Conservation (phyloP, 2,113 vertebrate genomes). For the Hipposideros armiger region DNA sequence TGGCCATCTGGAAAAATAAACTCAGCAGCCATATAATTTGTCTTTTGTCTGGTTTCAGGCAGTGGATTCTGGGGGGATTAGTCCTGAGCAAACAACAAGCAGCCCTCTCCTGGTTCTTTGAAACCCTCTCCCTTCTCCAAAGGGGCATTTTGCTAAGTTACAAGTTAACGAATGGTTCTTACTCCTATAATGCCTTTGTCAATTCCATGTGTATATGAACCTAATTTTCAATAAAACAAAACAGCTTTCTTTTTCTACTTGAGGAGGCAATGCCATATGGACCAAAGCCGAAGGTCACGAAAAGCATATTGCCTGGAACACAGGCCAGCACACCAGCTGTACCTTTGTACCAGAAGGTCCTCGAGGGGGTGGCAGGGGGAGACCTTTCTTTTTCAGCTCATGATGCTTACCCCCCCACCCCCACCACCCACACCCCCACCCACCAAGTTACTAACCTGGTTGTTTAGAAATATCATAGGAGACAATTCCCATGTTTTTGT, state of each 20-base stretch:
- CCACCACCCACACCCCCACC: background rate
- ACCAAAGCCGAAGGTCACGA: slow-evolving; percentile 59
- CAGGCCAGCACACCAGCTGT: slow-evolving; percentile 65
- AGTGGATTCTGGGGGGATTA: slow-evolving; percentile 78
- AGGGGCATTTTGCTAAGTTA: slow-evolving; percentile 79
- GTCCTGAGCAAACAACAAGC: slow-evolving; percentile 79
- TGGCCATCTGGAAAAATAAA: slow-evolving; percentile 86
- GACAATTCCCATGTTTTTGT: slow-evolving; percentile 59
- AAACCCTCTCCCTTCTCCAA: slow-evolving; percentile 70
- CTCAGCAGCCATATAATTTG: slow-evolving; percentile 85
- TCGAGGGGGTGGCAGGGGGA: slow-evolving; percentile 18
- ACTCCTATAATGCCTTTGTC: slow-evolving; percentile 70
- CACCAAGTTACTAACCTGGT: background rate
- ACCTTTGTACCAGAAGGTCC: slow-evolving; percentile 38
- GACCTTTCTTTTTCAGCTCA: background rate
- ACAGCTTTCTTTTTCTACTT: slow-evolving; percentile 60
- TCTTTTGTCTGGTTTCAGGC: slow-evolving; percentile 86
- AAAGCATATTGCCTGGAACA: slow-evolving; percentile 56
- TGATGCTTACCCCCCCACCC: background rate
- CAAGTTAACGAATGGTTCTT: slow-evolving; percentile 80
- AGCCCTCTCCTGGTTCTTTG: slow-evolving; percentile 71
- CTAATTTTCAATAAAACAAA: slow-evolving; percentile 69
- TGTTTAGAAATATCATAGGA: slow-evolving; percentile 60
- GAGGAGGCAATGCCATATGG: slow-evolving; percentile 62
- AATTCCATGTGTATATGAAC: slow-evolving; percentile 66